Base-by-base conservation (phyloP, 2,797 vertebrate genomes). In the Atherinosoma microstoma region DNA sequence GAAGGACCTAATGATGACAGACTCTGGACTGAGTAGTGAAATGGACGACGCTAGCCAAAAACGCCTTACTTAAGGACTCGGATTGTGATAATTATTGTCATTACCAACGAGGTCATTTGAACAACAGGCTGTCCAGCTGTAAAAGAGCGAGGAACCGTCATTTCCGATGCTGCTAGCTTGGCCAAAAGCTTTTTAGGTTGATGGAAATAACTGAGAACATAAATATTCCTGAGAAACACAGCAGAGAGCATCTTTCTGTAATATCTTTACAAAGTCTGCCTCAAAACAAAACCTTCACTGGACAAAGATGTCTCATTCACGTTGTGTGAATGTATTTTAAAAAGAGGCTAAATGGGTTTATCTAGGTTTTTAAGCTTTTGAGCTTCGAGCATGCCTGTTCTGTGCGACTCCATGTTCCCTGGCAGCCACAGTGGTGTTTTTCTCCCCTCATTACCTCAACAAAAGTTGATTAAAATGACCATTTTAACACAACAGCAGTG, bases 31-130 rank as follows among this genome's bases (percentile, higher is more conserved):
- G 80, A 58, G 78, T 35, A 66, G 70, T 69, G 75, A 85, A 80
- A 79, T 36, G 63, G 64, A 75, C 36, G 12, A 63, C 1, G 64
- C n/a, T 1, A 59, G 77, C 76, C 78, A 75, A 75, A 75, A 77
- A 62, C 63, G 63, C 66, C 81, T 76, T 73, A 70, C 82, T 83
- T 75, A 45, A 89, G 77, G 57, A 86, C 67, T 75, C 15, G 0
- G 40, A 60, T 82, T 59, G 61, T 62, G 83, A 82, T 89, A 74
- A 89, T 89, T 76, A 76, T 76, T 61, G 76, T 84, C 72, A 80
- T 88, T 84, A 78, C 34, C 57, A 36, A 67, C 63, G 35, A 70
- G 62, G 56, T 30, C 6, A 73, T 76, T 79, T 66, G 71, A 69
- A 74, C 68, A 68, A 45, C 36, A 53, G 4, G 0, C 49, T 42